Evolutionary conservation across 2,888 invertebrate species (phyloP), one percentile per base, ranked within the genome.

Genomic region (Scaptomyza polygonia): DNA sequence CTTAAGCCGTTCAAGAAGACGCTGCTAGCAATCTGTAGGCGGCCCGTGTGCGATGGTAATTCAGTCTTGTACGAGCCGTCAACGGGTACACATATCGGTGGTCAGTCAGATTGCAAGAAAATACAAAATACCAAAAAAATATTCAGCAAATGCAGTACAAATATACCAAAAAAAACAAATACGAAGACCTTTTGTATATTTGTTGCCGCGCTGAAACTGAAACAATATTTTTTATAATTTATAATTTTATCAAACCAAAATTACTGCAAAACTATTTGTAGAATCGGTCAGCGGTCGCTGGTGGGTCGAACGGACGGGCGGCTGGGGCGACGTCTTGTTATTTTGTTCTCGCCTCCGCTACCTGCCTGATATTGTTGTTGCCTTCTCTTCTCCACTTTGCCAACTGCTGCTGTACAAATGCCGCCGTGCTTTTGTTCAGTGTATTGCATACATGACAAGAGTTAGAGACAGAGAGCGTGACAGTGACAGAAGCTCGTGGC

Each of bases 21-120:
- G 93, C 93, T 81, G 92, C 93, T 94, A 94, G 94, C 94, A 93
- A 94, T 94, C 94, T 94, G 93, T 78, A 43, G 82, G 94, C 94
- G 94, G 93, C 93, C 93, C 93, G 93, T 92, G 92, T 92, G 92
- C 92, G 91, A 93, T 93, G 93, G 71, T 93, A 93, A 92, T 89
- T 91, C 93, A 94, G 94, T 93, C 93, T 93, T 93, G 92, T 92
- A 92, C 92, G 92, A 92, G 93, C 92, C 92, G 90, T 93, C 92
- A 93, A 92, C 92, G 92, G 86, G 92, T 91, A 90, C 90, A 92
- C 92, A 92, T 81, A 87, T 92, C 91, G 88, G 88, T 90, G 89
- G 89, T 89, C 74, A 85, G 82, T 63, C 63, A 64, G 47, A 30
- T 45, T 66, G 34, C 51, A 40, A 47, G 16, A 52, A 57, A 72